Evolutionary conservation across 2,888 invertebrate species (phyloP).

Genomic region (Xylota segnis): DNA sequence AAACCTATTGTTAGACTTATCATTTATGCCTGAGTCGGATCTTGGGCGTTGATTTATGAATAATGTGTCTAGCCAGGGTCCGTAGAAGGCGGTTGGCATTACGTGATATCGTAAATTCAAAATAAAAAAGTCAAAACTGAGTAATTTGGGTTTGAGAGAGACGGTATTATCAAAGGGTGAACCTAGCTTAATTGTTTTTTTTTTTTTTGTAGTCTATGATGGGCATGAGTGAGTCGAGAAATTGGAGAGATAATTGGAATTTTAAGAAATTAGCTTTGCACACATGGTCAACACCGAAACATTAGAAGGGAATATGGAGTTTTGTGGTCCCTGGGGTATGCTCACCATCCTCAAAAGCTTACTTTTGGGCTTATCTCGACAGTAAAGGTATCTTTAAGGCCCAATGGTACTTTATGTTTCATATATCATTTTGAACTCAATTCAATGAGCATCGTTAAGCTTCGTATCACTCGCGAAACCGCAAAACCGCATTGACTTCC

Average conservation of each 20-base stretch:
- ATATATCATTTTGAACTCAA: too few species aligned
- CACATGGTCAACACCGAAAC: conserved; percentile 29
- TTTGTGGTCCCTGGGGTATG: too few species aligned
- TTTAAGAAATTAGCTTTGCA: conserved; percentile 11
- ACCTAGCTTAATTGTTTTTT: not conserved
- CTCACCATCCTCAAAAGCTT: too few species aligned
- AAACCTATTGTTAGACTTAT: conserved; percentile 3
- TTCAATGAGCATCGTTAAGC: too few species aligned
- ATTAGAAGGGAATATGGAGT: conserved; percentile 1
- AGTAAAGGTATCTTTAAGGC: too few species aligned
- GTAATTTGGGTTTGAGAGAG: not conserved
- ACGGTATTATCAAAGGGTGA: conserved; percentile 4
- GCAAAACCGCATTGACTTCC: too few species aligned
- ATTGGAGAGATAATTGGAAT: conserved; percentile 7
- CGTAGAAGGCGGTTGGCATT: not conserved
- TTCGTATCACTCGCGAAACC: too few species aligned
- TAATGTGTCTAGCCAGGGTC: not conserved
- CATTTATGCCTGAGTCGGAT: conserved; percentile 2
- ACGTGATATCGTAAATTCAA: not conserved
- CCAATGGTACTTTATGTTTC: too few species aligned
- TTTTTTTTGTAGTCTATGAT: not conserved
- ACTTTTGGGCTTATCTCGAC: too few species aligned
- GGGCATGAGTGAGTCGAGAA: conserved; percentile 20
- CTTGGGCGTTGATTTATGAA: conserved; percentile 26
- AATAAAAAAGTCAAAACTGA: not conserved